A percentile compares a stretch with the other conserved stretches of the same genome.
Conservation (phyloP, 2,797 vertebrate genomes). For the Paramormyrops hopkinsi region DNA sequence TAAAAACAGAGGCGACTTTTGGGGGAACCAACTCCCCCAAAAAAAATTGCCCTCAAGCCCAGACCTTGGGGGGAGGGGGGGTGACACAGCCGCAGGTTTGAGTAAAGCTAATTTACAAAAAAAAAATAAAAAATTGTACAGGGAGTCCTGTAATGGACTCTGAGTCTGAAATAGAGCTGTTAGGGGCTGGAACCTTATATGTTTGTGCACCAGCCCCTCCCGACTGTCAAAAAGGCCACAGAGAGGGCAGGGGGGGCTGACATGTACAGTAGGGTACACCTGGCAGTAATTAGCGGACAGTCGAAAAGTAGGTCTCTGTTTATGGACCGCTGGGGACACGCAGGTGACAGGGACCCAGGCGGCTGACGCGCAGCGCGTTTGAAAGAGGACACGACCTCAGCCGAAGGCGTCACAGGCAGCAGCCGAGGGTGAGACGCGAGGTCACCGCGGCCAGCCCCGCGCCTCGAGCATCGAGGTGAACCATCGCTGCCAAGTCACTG, state of each 20-base stretch:
- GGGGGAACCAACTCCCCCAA: background rate
- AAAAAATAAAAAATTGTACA: background rate
- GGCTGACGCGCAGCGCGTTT: conserved; percentile 30
- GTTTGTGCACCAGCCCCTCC: background rate
- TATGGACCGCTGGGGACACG: background rate
- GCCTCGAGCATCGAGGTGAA: conserved; percentile 51
- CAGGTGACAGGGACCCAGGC: background rate
- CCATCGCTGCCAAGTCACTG: conserved; percentile 46
- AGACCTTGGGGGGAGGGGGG: background rate
- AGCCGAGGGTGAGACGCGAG: conserved; percentile 45
- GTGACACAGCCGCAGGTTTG: background rate
- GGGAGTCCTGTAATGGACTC: background rate
- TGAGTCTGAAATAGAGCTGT: background rate
- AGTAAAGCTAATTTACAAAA: background rate
- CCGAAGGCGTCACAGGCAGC: conserved; percentile 47
- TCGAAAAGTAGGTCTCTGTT: background rate
- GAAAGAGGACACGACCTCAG: conserved; percentile 56
- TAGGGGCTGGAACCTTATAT: background rate
- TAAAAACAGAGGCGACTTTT: background rate
- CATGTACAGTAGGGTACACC: background rate
- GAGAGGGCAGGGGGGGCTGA: background rate
- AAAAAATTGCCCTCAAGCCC: background rate
- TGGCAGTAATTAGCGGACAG: background rate
- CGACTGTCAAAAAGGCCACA: background rate
- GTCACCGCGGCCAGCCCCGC: conserved; percentile 42